Base-by-base conservation (phyloP, 2,113 vertebrate genomes). In the Bujurquina vittata region DNA sequence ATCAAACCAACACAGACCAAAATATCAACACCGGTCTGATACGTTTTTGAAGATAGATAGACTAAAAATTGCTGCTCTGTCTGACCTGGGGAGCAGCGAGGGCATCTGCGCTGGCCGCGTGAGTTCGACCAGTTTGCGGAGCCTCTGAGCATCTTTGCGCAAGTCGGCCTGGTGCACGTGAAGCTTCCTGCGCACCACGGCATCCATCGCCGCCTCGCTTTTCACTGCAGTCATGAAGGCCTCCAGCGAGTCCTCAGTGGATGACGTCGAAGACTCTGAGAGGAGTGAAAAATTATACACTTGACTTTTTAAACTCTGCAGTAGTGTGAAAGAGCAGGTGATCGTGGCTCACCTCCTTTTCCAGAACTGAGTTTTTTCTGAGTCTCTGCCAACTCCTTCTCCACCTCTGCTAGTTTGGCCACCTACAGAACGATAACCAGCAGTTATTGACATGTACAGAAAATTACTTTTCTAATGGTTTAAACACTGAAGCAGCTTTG, bases 191-290 rank as follows among this genome's bases (percentile, higher is more conserved):
- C 98, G 96, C 78, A 97, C 95, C 85, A 99, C 96, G 0, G 92
- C 96, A 84, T 99, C 98, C 84, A 99, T 93, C 0, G 96, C 73
- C 10, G 79, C 93, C 43, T 96, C 96, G 0, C 95, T 96, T 37
- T 95, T 96, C 77, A 99, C 98, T 15, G 96, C 96, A 0, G 95
- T 98, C 98, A 99, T 99, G 89, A 99, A 99, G 3, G 96, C 98
- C 20, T 99, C 98, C 92, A 99, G 93, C 4, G 98, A 95, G 90
- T 99, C 98, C 76, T 98, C 97, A 31, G 95, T 83, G 4, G 95
- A 92, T 0, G 96, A 90, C 75, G 96, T 92, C 7, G 95, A 94
- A 2, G 95, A 88, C 83, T 77, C 98, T 99, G 7, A 62, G 17
- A 40, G 5, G 59, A 63, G 67, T 10, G 18, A 54, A 26, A n/a